phyloP scores from a whole-genome alignment of 2,797 vertebrate genomes.

The Schizothorax lantsangensis region DNA sequence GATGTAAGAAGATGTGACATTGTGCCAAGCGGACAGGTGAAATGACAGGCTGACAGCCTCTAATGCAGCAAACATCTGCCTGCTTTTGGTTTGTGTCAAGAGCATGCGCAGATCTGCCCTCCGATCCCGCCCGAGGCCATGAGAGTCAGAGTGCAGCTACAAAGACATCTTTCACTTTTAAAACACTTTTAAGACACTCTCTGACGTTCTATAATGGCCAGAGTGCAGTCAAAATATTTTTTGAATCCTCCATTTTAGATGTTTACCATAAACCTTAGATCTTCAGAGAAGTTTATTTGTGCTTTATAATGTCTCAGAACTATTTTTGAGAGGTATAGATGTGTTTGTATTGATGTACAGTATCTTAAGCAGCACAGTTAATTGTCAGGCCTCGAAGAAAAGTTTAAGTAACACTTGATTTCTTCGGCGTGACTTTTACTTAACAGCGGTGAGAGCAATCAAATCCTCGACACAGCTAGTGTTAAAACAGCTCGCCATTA shows the following conservation, averaged over 20 bases:
- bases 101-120: slow-evolving; percentile 62
- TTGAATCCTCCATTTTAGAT: background rate
- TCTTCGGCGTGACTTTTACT: slow-evolving; percentile 46
- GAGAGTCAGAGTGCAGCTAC: slow-evolving; percentile 49
- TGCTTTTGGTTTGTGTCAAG: slow-evolving; percentile 69
- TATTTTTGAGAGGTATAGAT: background rate
- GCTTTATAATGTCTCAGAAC: background rate
- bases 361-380: slow-evolving; percentile 41
- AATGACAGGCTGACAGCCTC: slow-evolving; percentile 77
- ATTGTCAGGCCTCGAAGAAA: slow-evolving; percentile 18
- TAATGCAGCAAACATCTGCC: slow-evolving; percentile 85
- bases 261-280: background rate
- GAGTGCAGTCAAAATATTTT: background rate
- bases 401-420: slow-evolving; percentile 26
- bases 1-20: slow-evolving; percentile 78
- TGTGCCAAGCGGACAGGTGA: slow-evolving; percentile 73
- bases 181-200: background rate
- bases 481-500: slow-evolving; percentile 60
- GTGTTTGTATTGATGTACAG: background rate
- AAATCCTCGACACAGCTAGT: slow-evolving; percentile 50
- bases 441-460: slow-evolving; percentile 55
- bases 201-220: background rate
- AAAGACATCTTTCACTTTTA: background rate
- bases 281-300: background rate
- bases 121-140: slow-evolving; percentile 69